phyloP scores from a whole-genome alignment of 2,113 vertebrate species.

The Cranoglanis bouderius region DNA sequence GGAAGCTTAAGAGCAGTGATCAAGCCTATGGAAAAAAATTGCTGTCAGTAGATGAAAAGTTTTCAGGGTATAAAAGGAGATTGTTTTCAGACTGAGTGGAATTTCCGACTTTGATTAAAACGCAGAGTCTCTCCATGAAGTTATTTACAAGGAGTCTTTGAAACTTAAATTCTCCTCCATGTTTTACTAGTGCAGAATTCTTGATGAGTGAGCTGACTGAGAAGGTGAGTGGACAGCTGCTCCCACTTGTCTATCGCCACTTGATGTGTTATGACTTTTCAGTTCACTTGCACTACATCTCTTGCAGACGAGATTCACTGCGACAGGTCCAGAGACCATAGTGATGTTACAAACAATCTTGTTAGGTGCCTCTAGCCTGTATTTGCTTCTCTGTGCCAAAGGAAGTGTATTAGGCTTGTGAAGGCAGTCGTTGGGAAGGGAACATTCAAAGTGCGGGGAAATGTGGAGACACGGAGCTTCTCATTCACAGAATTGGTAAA shows the following conservation, averaged over 20 bases:
- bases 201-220: neutral
- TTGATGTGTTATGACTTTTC: conserved; percentile 13
- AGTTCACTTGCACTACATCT: conserved; percentile 31
- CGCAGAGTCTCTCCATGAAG: neutral
- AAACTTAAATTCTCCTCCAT: neutral
- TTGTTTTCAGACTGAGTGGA: conserved; percentile 1
- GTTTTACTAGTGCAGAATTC: neutral
- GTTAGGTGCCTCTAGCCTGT: conserved; percentile 19
- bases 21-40: neutral
- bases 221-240: neutral
- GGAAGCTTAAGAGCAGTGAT: neutral
- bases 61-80: conserved; percentile 22
- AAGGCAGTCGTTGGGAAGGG: neutral
- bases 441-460: conserved; percentile 2
- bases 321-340: neutral
- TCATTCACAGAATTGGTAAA: neutral
- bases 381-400: neutral
- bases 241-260: conserved; percentile 23
- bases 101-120: conserved; percentile 30
- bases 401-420: neutral
- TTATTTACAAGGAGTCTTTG: neutral
- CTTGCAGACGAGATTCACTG: conserved; percentile 15
- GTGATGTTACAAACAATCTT: conserved; percentile 13
- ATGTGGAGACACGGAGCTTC: neutral
- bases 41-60: conserved; percentile 15